Base-by-base conservation (phyloP, 2,888 invertebrate genomes). In the Cryptus viduatorius region DNA sequence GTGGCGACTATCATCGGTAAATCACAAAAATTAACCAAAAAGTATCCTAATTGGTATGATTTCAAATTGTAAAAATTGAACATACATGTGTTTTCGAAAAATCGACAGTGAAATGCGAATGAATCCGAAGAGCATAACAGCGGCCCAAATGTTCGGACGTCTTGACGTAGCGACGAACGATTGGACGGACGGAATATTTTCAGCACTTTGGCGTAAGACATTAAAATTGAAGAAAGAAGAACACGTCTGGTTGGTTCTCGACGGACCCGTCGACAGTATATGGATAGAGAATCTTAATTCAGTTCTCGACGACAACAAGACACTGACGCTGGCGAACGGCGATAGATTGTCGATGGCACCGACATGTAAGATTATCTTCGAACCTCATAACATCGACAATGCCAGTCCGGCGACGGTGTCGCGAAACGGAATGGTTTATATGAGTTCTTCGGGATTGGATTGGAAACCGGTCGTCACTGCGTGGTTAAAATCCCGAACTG, bases 211-310 rank as follows among this genome's bases (percentile, higher is more conserved):
- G 99, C 95, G 99, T 53, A 98, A 98, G 94, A 98, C 99, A 0
- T 95, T 98, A 1, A 98, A 98, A 94, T 94, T 97, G 0, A 98
- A 98, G 94, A 96, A 97, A 87, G 97, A 95, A 3, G 99, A 99
- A 90, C 96, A 98, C 92, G 96, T 99, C 29, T 99, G 99, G 99
- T 94, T 99, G 65, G 98, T 99, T 0, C 94, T 99, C 56, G 99
- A 99, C 91, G 99, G 99, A 0, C 99, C 99, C 0, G 99, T 99
- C 0, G 99, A 99, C 92, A 98, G 98, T 89, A 98, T 99, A 88
- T 99, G 99, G 99, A 99, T 99, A 89, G 99, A 99, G 94, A 99
- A 99, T 94, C 95, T 99, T 87, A 99, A 99, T 94, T 99, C 99
- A 0, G 99, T 99, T 0, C 94, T 99, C 72, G 99, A 99, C 93